Conservation (phyloP, 2,113 vertebrate genomes). For the Chrysemys picta region DNA sequence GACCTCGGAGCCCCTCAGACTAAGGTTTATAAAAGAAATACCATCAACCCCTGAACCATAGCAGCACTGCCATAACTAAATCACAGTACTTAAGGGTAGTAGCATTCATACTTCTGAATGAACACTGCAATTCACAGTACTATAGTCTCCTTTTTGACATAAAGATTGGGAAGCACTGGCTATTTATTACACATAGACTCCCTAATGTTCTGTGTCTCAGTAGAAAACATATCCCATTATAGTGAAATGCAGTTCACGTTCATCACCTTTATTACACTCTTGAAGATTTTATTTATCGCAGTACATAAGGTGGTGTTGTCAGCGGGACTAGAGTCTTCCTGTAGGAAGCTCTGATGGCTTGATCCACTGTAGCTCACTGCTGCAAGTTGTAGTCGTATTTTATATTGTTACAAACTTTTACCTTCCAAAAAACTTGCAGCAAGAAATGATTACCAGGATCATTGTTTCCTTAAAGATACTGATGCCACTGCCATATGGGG, state of each 20-base stretch:
- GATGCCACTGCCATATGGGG: not conserved
- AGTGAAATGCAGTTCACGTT: slow-evolving; percentile 28
- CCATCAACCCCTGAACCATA: not conserved
- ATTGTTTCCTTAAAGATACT: not conserved
- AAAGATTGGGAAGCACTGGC: slow-evolving; percentile 4
- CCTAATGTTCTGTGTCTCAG: slow-evolving; percentile 3
- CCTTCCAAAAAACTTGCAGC: not conserved
- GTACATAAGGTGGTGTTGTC: not conserved
- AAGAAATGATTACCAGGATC: not conserved
- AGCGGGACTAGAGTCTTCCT: not conserved
- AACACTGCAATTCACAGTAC: not conserved
- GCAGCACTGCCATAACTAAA: slow-evolving; percentile 3
- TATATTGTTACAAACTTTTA: slow-evolving; percentile 2
- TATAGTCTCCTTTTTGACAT: slow-evolving; percentile 8
- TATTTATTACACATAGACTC: slow-evolving; percentile 44
- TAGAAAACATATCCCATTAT: slow-evolving; percentile 19
- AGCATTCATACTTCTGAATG: not conserved
- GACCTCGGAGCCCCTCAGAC: not conserved
- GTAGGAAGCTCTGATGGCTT: slow-evolving; percentile 24
- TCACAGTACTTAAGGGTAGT: not conserved
- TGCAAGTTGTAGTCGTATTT: slow-evolving; percentile 12
- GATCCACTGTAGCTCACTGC: slow-evolving; percentile 8
- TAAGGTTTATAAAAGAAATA: not conserved
- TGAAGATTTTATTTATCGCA: slow-evolving; percentile 31
- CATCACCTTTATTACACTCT: slow-evolving; percentile 21